These are phyloP conservation scores for Panurus biarmicus DNA, from an alignment of 2,113 vertebrate genomes.

Conservation along the genomic window DNA sequence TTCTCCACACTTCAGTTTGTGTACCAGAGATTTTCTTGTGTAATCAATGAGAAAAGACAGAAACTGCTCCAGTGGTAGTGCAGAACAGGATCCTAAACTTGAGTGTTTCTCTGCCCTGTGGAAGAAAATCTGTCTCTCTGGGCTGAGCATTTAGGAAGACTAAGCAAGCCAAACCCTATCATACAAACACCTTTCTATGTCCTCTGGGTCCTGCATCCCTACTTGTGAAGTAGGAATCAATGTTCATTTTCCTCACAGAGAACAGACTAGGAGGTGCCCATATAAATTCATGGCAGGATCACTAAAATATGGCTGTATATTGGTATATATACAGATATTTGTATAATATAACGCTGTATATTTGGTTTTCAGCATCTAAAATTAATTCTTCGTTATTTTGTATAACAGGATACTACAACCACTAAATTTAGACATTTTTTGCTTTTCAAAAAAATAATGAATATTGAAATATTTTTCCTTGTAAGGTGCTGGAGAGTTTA, in stretches of 20 bases:
- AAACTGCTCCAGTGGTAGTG: not conserved
- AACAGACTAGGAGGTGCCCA: not conserved
- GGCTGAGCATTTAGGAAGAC: not conserved
- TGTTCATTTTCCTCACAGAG: not conserved
- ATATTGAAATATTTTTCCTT: not conserved
- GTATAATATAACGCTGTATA: not conserved
- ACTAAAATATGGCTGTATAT: not conserved
- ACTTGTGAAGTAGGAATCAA: not conserved
- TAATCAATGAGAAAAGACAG: not conserved
- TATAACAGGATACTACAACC: not conserved
- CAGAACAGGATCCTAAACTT: not conserved
- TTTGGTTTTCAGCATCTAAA: not conserved
- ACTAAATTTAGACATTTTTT: not conserved
- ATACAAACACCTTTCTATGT: not conserved
- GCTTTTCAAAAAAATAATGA: not conserved
- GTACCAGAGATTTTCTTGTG: not conserved
- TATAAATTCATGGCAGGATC: not conserved
- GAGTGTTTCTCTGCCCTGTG: not conserved
- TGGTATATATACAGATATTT: not conserved
- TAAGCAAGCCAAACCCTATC: not conserved
- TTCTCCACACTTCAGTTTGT: not conserved
- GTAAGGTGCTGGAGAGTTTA: not conserved
- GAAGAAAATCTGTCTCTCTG: not conserved
- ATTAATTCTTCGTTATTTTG: not conserved
- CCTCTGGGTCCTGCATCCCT: not conserved